These are phyloP conservation scores for Dipodomys spectabilis DNA, from an alignment of 2,113 vertebrate genomes.

Conservation along the genomic window DNA sequence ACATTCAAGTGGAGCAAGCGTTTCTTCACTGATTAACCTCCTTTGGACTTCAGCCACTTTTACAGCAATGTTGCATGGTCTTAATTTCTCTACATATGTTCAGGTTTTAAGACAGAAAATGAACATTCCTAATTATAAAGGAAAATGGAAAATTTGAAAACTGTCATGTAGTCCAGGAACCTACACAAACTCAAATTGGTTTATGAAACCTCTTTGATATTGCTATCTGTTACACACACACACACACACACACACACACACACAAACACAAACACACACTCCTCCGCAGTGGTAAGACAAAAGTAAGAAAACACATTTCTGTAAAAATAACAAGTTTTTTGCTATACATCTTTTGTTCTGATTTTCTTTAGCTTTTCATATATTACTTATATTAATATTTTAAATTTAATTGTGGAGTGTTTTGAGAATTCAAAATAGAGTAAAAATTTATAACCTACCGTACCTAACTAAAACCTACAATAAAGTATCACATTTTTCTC, in stretches of 20 bases:
- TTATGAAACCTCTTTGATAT: not conserved
- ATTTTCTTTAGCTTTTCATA: not conserved
- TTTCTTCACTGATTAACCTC: not conserved
- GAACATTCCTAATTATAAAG: not conserved
- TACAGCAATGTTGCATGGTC: not conserved
- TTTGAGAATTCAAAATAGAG: not conserved
- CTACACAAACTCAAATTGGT: not conserved
- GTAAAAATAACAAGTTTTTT: not conserved
- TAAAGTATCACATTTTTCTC: not conserved
- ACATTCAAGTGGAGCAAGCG: not conserved
- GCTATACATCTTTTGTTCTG: not conserved
- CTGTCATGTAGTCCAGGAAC: not conserved
- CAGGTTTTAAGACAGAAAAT: not conserved
- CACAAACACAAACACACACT: not conserved
- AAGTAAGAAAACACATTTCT: not conserved
- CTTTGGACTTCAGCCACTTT: not conserved
- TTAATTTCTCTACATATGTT: too few species aligned
- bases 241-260: too few species aligned
- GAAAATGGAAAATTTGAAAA: constrained; percentile 23
- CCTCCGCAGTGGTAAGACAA: too few species aligned
- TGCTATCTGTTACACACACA: not conserved
- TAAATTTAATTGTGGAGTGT: not conserved
- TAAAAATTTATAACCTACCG: not conserved
- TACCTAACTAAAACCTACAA: not conserved
- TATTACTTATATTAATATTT: not conserved